Evolutionary conservation across 2,797 vertebrate species (phyloP), one percentile per base, ranked within the genome.

Genomic region (Myripristis murdjan): DNA sequence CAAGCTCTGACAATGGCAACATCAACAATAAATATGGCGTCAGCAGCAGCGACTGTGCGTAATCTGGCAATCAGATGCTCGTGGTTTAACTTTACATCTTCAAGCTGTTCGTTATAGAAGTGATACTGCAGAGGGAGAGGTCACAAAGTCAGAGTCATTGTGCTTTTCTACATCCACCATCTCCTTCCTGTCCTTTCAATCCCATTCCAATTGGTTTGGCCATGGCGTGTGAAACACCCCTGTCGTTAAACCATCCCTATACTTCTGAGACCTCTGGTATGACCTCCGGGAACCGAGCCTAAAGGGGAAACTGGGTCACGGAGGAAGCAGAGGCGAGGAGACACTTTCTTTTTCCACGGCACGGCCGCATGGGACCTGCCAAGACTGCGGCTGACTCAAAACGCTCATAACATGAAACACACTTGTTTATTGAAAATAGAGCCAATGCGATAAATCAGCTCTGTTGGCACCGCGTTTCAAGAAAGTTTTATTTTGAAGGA

Each of bases 1-100:
- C 85, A 82, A 64, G 63, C 74, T 46, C 69, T 67, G 81, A 85
- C 89, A 84, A 74, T 72, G 68, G 70, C 75, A 67, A 56, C 74
- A 43, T 62, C 67, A 73, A 58, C 82, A 69, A 18, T 18, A 69
- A 68, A 63, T 8, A 49, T 26, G 57, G 59, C 77, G 66, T 47
- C 72, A 11, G 12, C 52, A 66, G 37, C 62, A 52, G 43, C 54
- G n/a, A 44, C 57, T 22, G n/a, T 22, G n/a, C 56, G 24, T 24
- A 79, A 71, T 51, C 83, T 71, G 73, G 62, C 64, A 8, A 46
- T 33, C 22, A n/a, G 58, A 46, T 51, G 47, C 52, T 77, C 60
- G 68, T 64, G 55, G 44, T 73, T 67, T 64, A 67, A 70, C 57
- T 43, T 72, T 3, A n/a, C n/a, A n/a, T n/a, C 37, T 70, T 76